Evolutionary conservation across 2,888 invertebrate species (phyloP).

Genomic region (Ectemnius cavifrons): DNA sequence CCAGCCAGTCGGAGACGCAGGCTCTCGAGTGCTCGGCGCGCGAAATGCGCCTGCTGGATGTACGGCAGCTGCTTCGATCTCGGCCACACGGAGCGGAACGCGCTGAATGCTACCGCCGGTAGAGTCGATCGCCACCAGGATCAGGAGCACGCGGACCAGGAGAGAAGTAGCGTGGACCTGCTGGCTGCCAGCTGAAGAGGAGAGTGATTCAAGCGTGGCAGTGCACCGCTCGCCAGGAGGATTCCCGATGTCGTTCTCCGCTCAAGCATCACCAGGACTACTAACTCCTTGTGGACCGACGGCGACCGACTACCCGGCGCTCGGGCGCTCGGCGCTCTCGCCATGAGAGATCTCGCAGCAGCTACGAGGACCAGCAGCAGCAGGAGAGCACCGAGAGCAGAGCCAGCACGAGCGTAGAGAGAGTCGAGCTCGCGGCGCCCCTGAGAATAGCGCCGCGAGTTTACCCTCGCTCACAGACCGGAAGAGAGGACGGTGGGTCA

Average conservation of each 20-base stretch:
- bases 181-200: background rate
- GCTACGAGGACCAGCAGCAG: constrained; percentile 21
- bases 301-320: constrained; percentile 14
- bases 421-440: constrained; percentile 1
- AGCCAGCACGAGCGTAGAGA: background rate
- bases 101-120: constrained; percentile 34
- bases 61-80: constrained; percentile 42
- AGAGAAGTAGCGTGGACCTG: background rate
- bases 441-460: background rate
- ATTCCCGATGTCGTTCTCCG: constrained; percentile 41
- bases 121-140: constrained; percentile 8
- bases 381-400: background rate
- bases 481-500: too few species aligned
- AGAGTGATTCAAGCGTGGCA: constrained; percentile 5
- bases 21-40: background rate
- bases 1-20: constrained; percentile 11
- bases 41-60: constrained; percentile 51
- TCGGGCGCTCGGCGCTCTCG: constrained; percentile 19
- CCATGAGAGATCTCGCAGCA: constrained; percentile 32
- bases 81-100: constrained; percentile 18
- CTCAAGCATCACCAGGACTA: constrained; percentile 1
- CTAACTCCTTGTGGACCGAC: background rate
- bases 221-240: too few species aligned
- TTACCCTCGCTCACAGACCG: background rate
- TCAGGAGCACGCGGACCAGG: background rate